Base-by-base conservation (phyloP, 2,113 vertebrate genomes). In the Zapornia atra region DNA sequence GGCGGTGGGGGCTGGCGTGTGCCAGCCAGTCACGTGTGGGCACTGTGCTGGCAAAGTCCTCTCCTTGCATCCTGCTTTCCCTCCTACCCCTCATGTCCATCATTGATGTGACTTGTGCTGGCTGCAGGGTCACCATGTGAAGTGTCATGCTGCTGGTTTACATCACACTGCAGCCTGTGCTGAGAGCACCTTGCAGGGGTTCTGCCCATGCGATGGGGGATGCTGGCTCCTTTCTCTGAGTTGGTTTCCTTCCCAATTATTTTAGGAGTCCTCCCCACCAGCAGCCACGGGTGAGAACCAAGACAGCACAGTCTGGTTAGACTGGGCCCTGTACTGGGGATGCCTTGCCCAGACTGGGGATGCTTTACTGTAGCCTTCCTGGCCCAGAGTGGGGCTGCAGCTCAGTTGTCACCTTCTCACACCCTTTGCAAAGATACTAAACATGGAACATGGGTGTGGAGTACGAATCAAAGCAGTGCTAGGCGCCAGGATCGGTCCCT, bases 131-230 rank as follows among this genome's bases (percentile, higher is more conserved):
- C 44, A 46, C 44, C 44, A 46, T 18, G 44, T 46, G 44, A 46
- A 1, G 34, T 4, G 0, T 14, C 85, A 5, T 9, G 10, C 51
- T 19, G 38, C 68, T 46, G 46, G 40, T 54, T 56, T 56, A 15
- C 38, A 29, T 40, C 64, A 25, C 13, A n/a, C 42, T 22, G 18
- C 38, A 50, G 59, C 34, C 71, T 28, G 46, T 8, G 48, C 26
- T 34, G 20, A 10, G 40, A 28, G 46, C 82, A 48, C 66, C 73
- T 60, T 18, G 57, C 29, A 33, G 82, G 69, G 61, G 54, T 26
- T 2, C 40, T 5, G 0, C n/a, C 1, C 3, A 2, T 5, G 44
- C 1, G 15, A 5, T 9, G 20, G 16, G 34, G 20, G 7, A 8
- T 34, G 38, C 42, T 48, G 70, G 10, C 56, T 48, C 15, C 4